These are phyloP conservation scores for Tachypleus tridentatus DNA, from an alignment of 1,140 invertebrate genomes.

Conservation along the genomic window DNA sequence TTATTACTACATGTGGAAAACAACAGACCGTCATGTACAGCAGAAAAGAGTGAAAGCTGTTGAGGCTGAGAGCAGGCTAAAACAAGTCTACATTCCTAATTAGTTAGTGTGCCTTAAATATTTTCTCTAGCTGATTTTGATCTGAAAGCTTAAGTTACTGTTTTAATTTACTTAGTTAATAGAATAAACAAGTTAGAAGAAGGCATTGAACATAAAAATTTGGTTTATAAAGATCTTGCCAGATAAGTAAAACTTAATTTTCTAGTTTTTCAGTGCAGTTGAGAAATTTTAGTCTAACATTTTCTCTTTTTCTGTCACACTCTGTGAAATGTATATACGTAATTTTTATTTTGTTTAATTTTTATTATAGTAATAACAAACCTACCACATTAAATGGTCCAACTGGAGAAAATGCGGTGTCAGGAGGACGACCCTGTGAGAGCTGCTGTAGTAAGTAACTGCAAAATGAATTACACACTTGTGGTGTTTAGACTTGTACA, in stretches of 20 bases:
- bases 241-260: too few relatives aligned
- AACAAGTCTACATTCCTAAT: constrained; percentile 99
- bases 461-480: neutral
- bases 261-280: too few relatives aligned
- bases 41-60: constrained; percentile 96
- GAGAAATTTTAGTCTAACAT: neutral
- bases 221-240: too few relatives aligned
- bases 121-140: too few relatives aligned
- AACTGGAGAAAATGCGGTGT: constrained; percentile 43
- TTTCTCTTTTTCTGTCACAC: constrained; percentile 8
- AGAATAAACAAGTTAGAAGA: too few relatives aligned
- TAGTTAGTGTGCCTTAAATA: constrained; percentile 48
- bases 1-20: constrained; percentile 99
- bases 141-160: too few relatives aligned
- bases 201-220: too few relatives aligned
- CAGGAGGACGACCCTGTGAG: constrained; percentile 60
- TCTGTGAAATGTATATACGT: neutral
- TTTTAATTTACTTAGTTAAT: too few relatives aligned
- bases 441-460: constrained; percentile 55
- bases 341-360: constrained; percentile 7
- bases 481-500: too few relatives aligned
- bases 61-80: constrained; percentile 93
- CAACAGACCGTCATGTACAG: constrained; percentile 96
- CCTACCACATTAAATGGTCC: constrained; percentile 60
- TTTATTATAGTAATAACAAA: constrained; percentile 53